phyloP scores from a whole-genome alignment of 1,140 invertebrate genomes.

The Coelopa frigida region DNA sequence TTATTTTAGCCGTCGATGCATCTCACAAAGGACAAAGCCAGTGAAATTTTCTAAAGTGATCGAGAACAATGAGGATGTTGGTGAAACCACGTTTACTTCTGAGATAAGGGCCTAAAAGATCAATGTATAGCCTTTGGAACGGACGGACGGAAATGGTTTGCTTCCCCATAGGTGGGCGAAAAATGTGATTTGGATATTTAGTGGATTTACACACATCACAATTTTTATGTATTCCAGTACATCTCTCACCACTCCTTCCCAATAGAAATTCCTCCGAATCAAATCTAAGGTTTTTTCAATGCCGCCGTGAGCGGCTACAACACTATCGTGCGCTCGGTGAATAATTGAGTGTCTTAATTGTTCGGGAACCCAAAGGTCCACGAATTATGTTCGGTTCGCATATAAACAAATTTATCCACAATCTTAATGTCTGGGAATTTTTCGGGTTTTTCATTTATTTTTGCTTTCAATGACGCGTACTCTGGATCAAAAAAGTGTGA shows the following conservation, averaged over 20 bases:
- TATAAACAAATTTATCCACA: slow-evolving; percentile 7
- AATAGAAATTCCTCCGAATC: slow-evolving; percentile 8
- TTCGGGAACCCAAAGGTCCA: slow-evolving; percentile 13
- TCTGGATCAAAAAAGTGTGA: slow-evolving; percentile 1
- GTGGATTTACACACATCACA: slow-evolving; percentile 12
- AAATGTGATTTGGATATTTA: slow-evolving; percentile 6
- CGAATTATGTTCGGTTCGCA: neutral
- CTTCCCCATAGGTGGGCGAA: slow-evolving; percentile 8
- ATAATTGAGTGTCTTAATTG: neutral
- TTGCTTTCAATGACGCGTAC: neutral
- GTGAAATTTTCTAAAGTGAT: slow-evolving; percentile 11
- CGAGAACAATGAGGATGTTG: slow-evolving; percentile 7
- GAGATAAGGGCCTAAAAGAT: slow-evolving; percentile 10
- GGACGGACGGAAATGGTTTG: neutral
- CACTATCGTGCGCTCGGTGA: neutral
- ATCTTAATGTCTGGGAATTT: slow-evolving; percentile 10
- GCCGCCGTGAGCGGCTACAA: slow-evolving; percentile 7
- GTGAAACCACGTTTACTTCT: slow-evolving; percentile 7
- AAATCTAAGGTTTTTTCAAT: slow-evolving; percentile 11
- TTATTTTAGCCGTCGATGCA: neutral
- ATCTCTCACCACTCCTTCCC: slow-evolving; percentile 8
- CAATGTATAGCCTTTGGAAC: slow-evolving; percentile 11
- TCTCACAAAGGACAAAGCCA: slow-evolving; percentile 4
- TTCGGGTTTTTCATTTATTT: neutral
- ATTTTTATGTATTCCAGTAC: slow-evolving; percentile 5